Evolutionary conservation across 1,140 invertebrate species (phyloP).

Genomic region (Hypsibius dujardini): DNA sequence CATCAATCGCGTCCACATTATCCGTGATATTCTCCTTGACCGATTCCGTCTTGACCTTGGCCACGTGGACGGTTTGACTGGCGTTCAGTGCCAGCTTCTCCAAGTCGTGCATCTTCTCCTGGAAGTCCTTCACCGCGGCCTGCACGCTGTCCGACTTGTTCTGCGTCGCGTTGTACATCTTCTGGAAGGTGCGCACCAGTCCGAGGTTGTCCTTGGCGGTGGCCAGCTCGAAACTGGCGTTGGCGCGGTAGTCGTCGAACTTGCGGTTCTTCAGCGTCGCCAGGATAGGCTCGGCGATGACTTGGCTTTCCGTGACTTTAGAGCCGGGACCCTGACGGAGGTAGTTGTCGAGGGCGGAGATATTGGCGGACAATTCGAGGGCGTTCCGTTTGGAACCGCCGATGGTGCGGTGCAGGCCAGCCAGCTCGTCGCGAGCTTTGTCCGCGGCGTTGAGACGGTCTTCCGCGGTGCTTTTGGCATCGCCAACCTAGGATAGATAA

Average conservation of each 20-base stretch:
- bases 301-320: not conserved
- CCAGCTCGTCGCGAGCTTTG: slow-evolving; percentile 31
- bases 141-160: not conserved
- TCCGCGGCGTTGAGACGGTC: slow-evolving; percentile 22
- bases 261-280: not conserved
- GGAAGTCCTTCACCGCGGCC: not conserved
- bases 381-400: slow-evolving; percentile 44
- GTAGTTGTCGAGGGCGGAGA: slow-evolving; percentile 30
- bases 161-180: not conserved
- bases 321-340: slow-evolving; percentile 17
- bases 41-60: not conserved
- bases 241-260: not conserved
- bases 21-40: slow-evolving; percentile 12
- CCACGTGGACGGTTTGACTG: not conserved
- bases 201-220: not conserved
- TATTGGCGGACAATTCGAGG: slow-evolving; percentile 40
- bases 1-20: not conserved
- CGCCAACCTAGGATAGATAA: not conserved
- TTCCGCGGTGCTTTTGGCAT: slow-evolving; percentile 23
- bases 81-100: slow-evolving; percentile 1
- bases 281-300: slow-evolving; percentile 6
- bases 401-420: slow-evolving; percentile 36
- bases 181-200: not conserved
- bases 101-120: not conserved
- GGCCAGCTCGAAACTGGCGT: not conserved